Evolutionary conservation across 2,113 vertebrate species (phyloP).

Genomic region (Malaclemys terrapin): DNA sequence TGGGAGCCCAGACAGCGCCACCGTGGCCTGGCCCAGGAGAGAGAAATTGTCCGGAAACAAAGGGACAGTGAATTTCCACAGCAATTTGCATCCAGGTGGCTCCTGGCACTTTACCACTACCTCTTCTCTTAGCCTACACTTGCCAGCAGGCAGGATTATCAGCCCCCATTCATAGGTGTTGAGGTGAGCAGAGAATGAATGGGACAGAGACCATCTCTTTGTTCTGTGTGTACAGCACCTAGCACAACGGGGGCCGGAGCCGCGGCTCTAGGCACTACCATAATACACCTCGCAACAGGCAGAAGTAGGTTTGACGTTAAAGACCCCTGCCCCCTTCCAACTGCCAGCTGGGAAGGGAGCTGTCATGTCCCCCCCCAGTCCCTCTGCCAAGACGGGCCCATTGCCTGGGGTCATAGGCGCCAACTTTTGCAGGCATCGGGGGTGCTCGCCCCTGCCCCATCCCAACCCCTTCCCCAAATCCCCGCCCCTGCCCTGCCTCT

Average conservation of each 20-base stretch:
- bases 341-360: not conserved
- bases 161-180: not conserved
- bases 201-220: not conserved
- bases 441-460: too few relatives aligned
- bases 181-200: not conserved
- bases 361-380: not conserved
- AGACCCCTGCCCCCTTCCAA: too few relatives aligned
- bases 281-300: not conserved
- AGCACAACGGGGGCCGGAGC: rapidly evolving
- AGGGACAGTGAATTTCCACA: not conserved
- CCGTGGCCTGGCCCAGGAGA: too few relatives aligned
- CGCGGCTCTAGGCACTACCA: not conserved
- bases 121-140: not conserved
- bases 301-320: not conserved
- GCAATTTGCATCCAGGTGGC: not conserved
- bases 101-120: not conserved
- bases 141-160: too few relatives aligned
- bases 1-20: too few relatives aligned
- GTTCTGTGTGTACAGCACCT: not conserved
- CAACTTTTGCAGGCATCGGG: too few relatives aligned
- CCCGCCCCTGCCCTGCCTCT: too few relatives aligned
- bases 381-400: not conserved
- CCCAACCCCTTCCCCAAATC: too few relatives aligned
- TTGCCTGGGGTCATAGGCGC: not conserved
- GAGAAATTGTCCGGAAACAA: not conserved